A percentile compares a stretch with the other conserved stretches of the same genome.
phyloP scores from a whole-genome alignment of 2,113 vertebrate genomes.

The Strigops habroptila region DNA sequence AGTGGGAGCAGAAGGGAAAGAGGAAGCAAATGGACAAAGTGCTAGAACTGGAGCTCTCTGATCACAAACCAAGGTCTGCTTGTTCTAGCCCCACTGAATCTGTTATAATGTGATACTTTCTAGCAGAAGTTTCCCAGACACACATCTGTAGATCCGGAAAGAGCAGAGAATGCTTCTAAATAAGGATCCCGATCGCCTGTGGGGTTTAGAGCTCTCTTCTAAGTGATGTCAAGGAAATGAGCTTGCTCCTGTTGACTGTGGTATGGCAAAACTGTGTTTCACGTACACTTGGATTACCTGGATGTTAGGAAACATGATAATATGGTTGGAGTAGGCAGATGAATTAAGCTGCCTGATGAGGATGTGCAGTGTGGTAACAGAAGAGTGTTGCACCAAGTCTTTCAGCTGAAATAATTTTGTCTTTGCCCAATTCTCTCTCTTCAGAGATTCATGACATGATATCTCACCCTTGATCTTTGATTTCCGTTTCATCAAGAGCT shows the following conservation, averaged over 20 bases:
- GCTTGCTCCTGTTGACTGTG: not conserved
- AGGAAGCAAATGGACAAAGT: not conserved
- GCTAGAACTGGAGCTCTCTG: not conserved
- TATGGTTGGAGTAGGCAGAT: not conserved
- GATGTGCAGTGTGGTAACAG: not conserved
- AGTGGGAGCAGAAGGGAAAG: not conserved
- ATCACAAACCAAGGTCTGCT: not conserved
- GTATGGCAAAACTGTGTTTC: not conserved
- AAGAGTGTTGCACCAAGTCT: not conserved
- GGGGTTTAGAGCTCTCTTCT: not conserved
- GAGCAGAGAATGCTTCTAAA: not conserved
- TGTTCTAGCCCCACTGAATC: not conserved
- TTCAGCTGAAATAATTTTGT: not conserved
- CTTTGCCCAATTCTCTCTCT: not conserved
- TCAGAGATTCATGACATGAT: not conserved
- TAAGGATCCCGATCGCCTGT: too few species aligned
- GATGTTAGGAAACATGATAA: not conserved
- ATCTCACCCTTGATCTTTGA: not conserved
- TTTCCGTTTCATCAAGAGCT: not conserved
- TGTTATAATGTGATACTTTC: not conserved
- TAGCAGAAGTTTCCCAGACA: not conserved
- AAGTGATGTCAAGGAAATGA: not conserved
- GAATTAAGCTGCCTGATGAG: not conserved
- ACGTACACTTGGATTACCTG: not conserved
- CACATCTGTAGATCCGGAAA: not conserved